These are phyloP conservation scores for Melanargia galathea DNA, from an alignment of 2,888 invertebrate genomes.

Conservation along the genomic window DNA sequence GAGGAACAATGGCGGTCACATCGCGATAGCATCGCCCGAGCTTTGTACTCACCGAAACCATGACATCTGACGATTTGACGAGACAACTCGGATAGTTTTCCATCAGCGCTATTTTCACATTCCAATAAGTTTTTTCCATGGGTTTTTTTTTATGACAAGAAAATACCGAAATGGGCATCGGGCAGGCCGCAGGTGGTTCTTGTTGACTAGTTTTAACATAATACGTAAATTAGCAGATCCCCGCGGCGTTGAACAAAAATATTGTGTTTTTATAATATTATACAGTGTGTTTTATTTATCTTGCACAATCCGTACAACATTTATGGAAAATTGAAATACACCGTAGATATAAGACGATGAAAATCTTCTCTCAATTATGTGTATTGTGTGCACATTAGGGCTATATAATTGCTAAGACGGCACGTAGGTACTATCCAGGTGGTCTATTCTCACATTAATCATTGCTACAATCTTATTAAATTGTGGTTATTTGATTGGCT, in stretches of 20 bases:
- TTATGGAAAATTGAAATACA: too few relatives aligned
- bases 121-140: slow-evolving; percentile 5
- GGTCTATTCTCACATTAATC: too few relatives aligned
- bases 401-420: too few relatives aligned
- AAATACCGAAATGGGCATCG: too few relatives aligned
- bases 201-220: slow-evolving; percentile 2
- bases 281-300: neutral
- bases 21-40: slow-evolving; percentile 35
- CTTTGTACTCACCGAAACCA: slow-evolving; percentile 43
- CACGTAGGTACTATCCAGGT: too few relatives aligned
- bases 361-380: too few relatives aligned
- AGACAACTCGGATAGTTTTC: neutral
- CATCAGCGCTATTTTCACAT: slow-evolving; percentile 9
- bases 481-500: too few relatives aligned
- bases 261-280: neutral
- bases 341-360: too few relatives aligned
- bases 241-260: slow-evolving; percentile 6
- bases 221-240: slow-evolving; percentile 1
- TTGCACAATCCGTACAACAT: too few relatives aligned
- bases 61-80: slow-evolving; percentile 8
- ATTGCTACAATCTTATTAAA: too few relatives aligned
- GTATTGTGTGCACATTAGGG: too few relatives aligned
- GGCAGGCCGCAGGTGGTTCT: slow-evolving; percentile 2
- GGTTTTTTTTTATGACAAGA: neutral
- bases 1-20: slow-evolving; percentile 56